Conservation (phyloP, 2,888 invertebrate species). For the Cephus pygmeus region DNA sequence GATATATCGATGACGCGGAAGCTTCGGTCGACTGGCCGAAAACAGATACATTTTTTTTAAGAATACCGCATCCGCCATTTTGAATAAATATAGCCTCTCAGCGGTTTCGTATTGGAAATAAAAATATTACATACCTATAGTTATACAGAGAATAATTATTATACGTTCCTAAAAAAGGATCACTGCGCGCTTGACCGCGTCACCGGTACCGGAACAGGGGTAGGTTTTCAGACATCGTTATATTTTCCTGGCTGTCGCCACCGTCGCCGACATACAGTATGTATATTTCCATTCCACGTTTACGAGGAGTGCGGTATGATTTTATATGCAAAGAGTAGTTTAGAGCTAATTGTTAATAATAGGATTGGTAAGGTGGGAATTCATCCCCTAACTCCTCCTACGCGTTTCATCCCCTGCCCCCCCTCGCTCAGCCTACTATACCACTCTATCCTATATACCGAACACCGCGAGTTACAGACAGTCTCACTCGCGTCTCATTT, state of each 20-base stretch:
- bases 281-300: conserved; percentile 66
- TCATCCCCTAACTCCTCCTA: conserved; percentile 40
- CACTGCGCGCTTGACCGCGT: neutral
- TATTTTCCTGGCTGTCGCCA: conserved; percentile 56
- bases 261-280: conserved; percentile 60
- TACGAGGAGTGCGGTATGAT: conserved; percentile 61
- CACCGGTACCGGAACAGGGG: neutral
- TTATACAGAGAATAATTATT: neutral
- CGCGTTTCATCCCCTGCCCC: conserved; percentile 20
- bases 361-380: conserved; percentile 67
- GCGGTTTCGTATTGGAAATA: neutral
- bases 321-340: conserved; percentile 66
- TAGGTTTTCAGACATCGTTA: conserved; percentile 28
- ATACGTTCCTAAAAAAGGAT: neutral
- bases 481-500: conserved; percentile 51
- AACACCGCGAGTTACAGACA: neutral
- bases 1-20: neutral
- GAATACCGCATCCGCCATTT: neutral
- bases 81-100: neutral
- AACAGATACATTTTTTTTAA: neutral
- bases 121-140: neutral
- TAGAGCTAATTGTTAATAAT: conserved; percentile 67
- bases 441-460: conserved; percentile 8
- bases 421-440: conserved; percentile 25
- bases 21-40: neutral